Conservation (phyloP, 2,113 vertebrate species). For the Chionis minor region DNA sequence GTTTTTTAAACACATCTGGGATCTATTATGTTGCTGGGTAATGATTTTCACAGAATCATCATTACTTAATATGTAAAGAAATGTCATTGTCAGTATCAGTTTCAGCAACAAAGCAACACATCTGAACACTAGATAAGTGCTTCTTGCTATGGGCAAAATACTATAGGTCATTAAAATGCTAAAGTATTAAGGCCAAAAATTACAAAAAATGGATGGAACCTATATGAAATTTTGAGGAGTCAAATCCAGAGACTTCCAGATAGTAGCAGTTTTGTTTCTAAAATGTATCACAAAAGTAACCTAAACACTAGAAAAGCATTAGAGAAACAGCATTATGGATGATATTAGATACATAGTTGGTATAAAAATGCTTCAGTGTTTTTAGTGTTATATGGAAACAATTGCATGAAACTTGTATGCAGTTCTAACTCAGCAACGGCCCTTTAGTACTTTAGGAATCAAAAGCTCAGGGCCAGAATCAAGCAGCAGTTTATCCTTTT, state of each 20-base stretch:
- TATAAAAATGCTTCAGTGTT: neutral
- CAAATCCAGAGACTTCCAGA: neutral
- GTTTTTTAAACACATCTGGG: constrained; percentile 50
- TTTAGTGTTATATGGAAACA: neutral
- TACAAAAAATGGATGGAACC: neutral
- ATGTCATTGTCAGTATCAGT: neutral
- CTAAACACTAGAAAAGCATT: neutral
- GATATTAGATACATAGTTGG: neutral
- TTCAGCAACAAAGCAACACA: neutral
- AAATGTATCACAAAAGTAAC: neutral
- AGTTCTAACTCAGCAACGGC: neutral
- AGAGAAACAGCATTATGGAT: neutral
- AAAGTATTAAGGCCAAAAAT: neutral
- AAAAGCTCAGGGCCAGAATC: neutral
- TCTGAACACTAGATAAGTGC: neutral
- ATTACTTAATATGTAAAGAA: neutral
- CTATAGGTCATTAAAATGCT: neutral
- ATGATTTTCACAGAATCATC: constrained; percentile 33
- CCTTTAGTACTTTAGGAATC: neutral
- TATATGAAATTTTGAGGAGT: neutral
- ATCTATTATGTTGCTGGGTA: constrained; percentile 24
- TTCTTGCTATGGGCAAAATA: neutral
- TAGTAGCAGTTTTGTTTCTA: neutral
- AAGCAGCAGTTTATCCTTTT: neutral
- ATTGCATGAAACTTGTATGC: neutral